A percentile compares a stretch with the other conserved stretches of the same genome.
Conservation (phyloP, 2,113 vertebrate genomes). For the Mesitornis unicolor region DNA sequence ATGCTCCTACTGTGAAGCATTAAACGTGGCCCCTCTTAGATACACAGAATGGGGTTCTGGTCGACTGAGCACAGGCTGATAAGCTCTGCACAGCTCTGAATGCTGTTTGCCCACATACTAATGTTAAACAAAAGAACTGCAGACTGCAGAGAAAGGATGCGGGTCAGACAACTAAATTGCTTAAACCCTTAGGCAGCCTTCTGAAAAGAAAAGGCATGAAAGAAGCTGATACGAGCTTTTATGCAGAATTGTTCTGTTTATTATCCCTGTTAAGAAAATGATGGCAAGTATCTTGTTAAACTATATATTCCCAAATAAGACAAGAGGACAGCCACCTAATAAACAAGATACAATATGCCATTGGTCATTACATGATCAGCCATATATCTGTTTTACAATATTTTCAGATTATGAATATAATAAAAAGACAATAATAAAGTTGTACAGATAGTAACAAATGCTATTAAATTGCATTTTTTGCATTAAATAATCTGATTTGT, state of each 20-base stretch:
- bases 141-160: constrained; percentile 80
- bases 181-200: constrained; percentile 83
- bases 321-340: constrained; percentile 49
- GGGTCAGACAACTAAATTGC: constrained; percentile 83
- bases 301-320: constrained; percentile 67
- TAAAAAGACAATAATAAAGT: constrained; percentile 58
- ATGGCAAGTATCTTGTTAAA: constrained; percentile 76
- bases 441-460: constrained; percentile 40
- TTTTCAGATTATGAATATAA: constrained; percentile 65
- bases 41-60: constrained; percentile 81
- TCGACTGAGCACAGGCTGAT: constrained; percentile 79
- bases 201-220: constrained; percentile 81
- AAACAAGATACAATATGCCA: constrained; percentile 65
- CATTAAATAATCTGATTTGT: constrained; percentile 50
- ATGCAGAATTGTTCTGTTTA: constrained; percentile 83
- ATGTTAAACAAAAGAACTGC: constrained; percentile 86
- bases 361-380: constrained; percentile 63
- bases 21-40: constrained; percentile 79
- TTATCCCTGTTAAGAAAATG: constrained; percentile 79
- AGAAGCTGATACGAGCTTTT: constrained; percentile 81
- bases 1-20: constrained; percentile 81
- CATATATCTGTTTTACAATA: constrained; percentile 38
- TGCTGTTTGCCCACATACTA: constrained; percentile 85
- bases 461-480: constrained; percentile 24
- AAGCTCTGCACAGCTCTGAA: constrained; percentile 81